phyloP scores from a whole-genome alignment of 2,888 invertebrate genomes.

The Falcaria lacertinaria region DNA sequence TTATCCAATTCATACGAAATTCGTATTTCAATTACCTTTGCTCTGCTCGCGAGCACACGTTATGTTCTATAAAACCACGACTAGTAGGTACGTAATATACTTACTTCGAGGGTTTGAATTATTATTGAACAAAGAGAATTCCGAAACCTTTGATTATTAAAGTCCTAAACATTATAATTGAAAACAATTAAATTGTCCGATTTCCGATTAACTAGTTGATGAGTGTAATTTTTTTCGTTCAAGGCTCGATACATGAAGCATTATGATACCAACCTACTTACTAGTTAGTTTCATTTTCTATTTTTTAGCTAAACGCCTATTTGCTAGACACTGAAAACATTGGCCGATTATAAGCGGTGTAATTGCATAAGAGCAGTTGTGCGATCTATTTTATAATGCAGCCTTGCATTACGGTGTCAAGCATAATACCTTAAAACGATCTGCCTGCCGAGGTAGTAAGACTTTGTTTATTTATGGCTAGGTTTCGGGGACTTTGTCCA shows the following conservation, averaged over 20 bases:
- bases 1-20: no score
- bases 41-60: no score
- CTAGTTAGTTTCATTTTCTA: background rate
- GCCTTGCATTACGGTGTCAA: slow-evolving; percentile 31
- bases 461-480: no score
- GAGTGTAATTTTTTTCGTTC: background rate
- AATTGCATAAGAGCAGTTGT: slow-evolving; percentile 1
- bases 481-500: no score
- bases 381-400: slow-evolving; percentile 17
- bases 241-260: background rate
- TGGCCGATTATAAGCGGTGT: background rate
- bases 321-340: background rate
- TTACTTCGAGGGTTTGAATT: no score
- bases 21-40: no score
- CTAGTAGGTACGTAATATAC: background rate
- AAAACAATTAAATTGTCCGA: background rate
- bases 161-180: background rate
- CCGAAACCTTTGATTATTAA: no score
- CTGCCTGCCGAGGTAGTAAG: slow-evolving; percentile 1
- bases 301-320: background rate
- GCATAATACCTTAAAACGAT: slow-evolving; percentile 4
- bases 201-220: background rate
- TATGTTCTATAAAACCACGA: no score
- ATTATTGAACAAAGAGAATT: no score
- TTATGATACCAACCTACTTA: background rate